Conservation (phyloP, 2,888 invertebrate genomes). For the Griposia aprilina region DNA sequence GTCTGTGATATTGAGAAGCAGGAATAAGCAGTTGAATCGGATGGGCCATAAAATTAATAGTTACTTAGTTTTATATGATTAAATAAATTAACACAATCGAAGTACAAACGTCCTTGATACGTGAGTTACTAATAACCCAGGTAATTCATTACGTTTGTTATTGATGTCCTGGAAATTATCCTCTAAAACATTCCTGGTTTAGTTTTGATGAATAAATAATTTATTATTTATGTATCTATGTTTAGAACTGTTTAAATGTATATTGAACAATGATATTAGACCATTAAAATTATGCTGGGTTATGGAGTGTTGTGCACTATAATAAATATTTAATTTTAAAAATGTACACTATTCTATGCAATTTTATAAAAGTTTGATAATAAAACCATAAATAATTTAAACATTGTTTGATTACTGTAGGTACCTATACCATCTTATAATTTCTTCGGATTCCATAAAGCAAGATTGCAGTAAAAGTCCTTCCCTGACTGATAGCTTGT, state of each 20-base stretch:
- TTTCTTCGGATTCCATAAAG: neutral
- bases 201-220: conserved; percentile 10
- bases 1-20: conserved; percentile 66
- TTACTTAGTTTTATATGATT: conserved; percentile 27
- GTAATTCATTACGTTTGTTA: conserved; percentile 8
- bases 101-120: conserved; percentile 44
- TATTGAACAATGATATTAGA: conserved; percentile 8
- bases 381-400: conserved; percentile 41
- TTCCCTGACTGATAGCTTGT: too few species aligned
- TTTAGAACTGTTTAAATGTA: neutral
- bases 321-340: conserved; percentile 44
- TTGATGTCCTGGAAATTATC: conserved; percentile 15
- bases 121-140: conserved; percentile 5
- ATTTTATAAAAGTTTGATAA: conserved; percentile 59
- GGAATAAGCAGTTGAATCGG: conserved; percentile 64
- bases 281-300: neutral
- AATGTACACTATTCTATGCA: conserved; percentile 8
- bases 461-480: neutral
- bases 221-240: neutral
- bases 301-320: conserved; percentile 13
- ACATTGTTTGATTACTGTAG: conserved; percentile 23
- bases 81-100: conserved; percentile 8
- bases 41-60: conserved; percentile 66
- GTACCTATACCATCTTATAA: neutral
- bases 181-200: conserved; percentile 25